Conservation (phyloP, 1,140 invertebrate genomes). For the Steinernema khuongi region DNA sequence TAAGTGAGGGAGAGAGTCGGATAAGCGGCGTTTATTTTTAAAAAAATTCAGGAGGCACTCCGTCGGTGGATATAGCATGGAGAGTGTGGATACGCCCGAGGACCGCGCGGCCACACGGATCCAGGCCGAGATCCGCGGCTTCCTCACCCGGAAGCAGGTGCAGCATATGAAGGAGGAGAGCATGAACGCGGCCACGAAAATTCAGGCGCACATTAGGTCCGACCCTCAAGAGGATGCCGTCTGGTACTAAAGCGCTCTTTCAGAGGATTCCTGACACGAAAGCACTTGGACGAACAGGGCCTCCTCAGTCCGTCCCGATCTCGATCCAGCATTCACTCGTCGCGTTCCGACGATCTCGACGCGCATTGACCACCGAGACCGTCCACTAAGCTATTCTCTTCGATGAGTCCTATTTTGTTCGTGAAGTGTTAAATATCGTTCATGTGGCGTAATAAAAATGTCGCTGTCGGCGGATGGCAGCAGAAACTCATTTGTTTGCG, state of each 20-base stretch:
- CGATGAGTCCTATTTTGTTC: too few species aligned
- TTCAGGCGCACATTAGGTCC: constrained; percentile 55
- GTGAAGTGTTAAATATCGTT: neutral
- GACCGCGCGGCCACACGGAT: constrained; percentile 56
- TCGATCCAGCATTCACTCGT: constrained; percentile 8
- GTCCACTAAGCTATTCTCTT: neutral
- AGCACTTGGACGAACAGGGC: constrained; percentile 46
- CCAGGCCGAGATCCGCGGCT: constrained; percentile 56
- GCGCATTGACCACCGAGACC: neutral
- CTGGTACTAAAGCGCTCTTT: constrained; percentile 26
- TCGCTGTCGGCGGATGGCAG: too few species aligned
- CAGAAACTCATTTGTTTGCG: too few species aligned
- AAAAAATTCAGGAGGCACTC: constrained; percentile 49
- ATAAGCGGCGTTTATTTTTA: neutral
- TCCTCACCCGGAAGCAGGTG: constrained; percentile 48
- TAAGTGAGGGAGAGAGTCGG: constrained; percentile 38
- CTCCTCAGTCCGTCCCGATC: neutral
- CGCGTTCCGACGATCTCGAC: constrained; percentile 9
- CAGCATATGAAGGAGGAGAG: constrained; percentile 52
- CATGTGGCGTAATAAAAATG: neutral
- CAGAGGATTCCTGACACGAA: constrained; percentile 53
- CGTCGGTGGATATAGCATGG: constrained; percentile 50
- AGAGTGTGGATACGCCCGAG: constrained; percentile 46
- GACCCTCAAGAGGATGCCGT: neutral
- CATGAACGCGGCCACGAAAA: constrained; percentile 53